Evolutionary conservation across 2,888 invertebrate species (phyloP).

Genomic region (Criorhina ranunculi): DNA sequence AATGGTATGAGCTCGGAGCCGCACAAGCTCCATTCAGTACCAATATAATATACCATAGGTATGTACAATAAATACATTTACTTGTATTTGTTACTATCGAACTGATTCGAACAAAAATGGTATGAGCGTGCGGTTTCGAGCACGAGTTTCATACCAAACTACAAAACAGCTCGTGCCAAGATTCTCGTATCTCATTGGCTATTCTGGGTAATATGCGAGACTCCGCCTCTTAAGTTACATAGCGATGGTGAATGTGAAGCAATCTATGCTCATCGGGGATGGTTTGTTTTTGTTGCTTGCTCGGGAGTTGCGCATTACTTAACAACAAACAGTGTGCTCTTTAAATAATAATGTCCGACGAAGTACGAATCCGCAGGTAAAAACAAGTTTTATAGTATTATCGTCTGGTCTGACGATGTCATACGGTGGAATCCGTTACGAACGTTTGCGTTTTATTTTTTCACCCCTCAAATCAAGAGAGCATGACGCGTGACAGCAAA

Average conservation of each 20-base stretch:
- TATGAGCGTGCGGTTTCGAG: constrained; percentile 55
- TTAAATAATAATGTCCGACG: background rate
- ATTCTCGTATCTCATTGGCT: constrained; percentile 42
- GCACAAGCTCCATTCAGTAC: too few species aligned
- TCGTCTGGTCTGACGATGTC: constrained; percentile 10
- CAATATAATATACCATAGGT: too few species aligned
- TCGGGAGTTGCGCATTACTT: background rate
- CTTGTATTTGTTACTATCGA: background rate
- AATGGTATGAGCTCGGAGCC: too few species aligned
- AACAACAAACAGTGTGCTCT: background rate
- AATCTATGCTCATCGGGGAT: constrained; percentile 17
- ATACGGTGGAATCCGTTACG: constrained; percentile 54
- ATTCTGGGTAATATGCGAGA: constrained; percentile 20
- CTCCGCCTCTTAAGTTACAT: constrained; percentile 60
- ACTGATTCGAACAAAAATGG: constrained; percentile 8
- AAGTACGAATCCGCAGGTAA: too few species aligned
- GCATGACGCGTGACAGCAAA: constrained; percentile 60
- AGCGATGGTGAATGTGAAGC: constrained; percentile 60
- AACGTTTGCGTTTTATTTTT: background rate
- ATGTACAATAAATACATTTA: too few species aligned
- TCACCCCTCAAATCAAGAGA: constrained; percentile 39
- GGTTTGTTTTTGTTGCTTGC: constrained; percentile 12
- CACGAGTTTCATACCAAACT: background rate
- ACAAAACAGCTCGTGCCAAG: constrained; percentile 14
- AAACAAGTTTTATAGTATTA: background rate